Base-by-base conservation (phyloP, 1,140 invertebrate genomes). In the Ruditapes philippinarum region DNA sequence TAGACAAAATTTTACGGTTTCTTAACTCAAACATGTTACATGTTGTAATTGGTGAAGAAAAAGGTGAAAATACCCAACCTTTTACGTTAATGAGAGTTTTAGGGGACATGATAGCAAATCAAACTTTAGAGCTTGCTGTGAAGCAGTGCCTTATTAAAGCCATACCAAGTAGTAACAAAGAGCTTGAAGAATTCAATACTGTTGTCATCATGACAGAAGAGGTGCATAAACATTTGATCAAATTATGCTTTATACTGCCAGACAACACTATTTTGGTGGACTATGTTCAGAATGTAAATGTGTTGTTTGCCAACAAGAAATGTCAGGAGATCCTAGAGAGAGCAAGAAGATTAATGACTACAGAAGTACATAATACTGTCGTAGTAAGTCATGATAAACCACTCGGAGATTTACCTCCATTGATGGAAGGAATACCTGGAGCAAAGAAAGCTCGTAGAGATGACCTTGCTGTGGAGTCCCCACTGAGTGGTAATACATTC, bases 301-400 rank as follows among this genome's bases (percentile, higher is more conserved):
- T 97, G 9, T 95, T 98, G 33, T 98, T 98, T 96, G 97, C 97
- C 49, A 97, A 97, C 91, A 98, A 98, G 94, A 97, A 98, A 80
- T 97, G 97, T 92, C 96, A 97, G 92, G 96, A 97, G 82, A 97
- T 98, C 65, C 93, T 98, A 36, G 96, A 97, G 40, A 96, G 96
- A 90, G 98, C 98, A 0, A 96, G 97, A 60, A 96, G 96, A 89
- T 97, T 99, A 33, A 98, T 98, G 96, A 97, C 97, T 82, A 97
- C 98, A 93, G 98, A 98, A 95, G 96, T 99, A 42, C 98, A 98
- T 94, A 97, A 97, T 87, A 97, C 97, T 74, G 97, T 97, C 79
- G 96, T 97, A 89, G 95, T 97, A 40, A 94, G 95, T 33, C 92
- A 95, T 57, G 91, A 93, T 28, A 89, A 91, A 73, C 92, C 93